Evolutionary conservation across 2,797 vertebrate species (phyloP), one percentile per base, ranked within the genome.

Genomic region (Paguma larvata): DNA sequence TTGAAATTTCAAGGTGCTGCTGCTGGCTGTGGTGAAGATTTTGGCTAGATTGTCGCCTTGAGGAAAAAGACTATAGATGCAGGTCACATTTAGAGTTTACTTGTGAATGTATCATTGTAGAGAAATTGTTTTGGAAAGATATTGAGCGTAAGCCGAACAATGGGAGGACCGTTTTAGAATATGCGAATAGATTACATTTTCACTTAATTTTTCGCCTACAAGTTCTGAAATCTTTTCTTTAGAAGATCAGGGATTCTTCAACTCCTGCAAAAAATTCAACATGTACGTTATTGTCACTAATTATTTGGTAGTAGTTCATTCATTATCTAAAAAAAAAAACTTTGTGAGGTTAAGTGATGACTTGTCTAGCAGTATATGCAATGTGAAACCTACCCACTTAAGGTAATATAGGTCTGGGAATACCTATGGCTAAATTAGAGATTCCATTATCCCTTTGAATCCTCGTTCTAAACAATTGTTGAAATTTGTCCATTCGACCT

Each of bases 401-500:
- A 78, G 2, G 16, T 96, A 79, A 78, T 62, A 41, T 19, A 92
- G 13, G 32, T 96, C 68, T 94, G 34, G 38, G 62, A 85, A 79
- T 79, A 72, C 4, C 32, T 88, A 27, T 83, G 32, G 38, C 70
- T 68, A 10, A 92, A 62, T 91, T 46, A 78, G 38, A 92, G 56
- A 95, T 68, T 85, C 21, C 89, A 44, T 79, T 53, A 93, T 96
- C 90, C 41, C n/a, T 94, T 95, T 75, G 63, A 91, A 93, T 89
- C 13, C 18, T 86, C 48, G 7, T 78, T 89, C 91, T 87, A 77
- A 87, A 62, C 53, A 90, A 79, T 88, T 83, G 65, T 91, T 96
- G 65, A 95, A 59, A 95, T 95, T 94, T 90, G 59, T 27, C 68
- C 41, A 6, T 87, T 92, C 87, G 75, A 90, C 12, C 41, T 90